These are phyloP conservation scores for Octodonta nipae DNA, from an alignment of 2,888 invertebrate species.

Conservation along the genomic window DNA sequence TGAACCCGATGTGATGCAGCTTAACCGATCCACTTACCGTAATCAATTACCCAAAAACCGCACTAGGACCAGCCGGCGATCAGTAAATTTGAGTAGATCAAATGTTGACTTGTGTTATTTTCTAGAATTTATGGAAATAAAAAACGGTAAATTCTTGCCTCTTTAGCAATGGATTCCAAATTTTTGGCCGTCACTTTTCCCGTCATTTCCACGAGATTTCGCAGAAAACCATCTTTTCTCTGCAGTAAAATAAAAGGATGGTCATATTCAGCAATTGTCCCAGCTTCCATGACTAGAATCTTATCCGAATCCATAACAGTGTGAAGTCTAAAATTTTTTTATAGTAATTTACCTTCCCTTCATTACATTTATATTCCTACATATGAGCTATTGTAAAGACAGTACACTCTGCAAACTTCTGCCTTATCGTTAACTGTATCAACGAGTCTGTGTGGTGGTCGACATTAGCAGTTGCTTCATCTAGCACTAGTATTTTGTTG, in stretches of 20 bases:
- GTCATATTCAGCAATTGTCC: constrained; percentile 61
- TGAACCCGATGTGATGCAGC: too few relatives aligned
- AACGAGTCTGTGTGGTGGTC: constrained; percentile 66
- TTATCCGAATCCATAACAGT: constrained; percentile 80
- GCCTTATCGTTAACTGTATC: constrained; percentile 65
- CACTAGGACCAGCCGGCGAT: too few relatives aligned
- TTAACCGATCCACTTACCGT: too few relatives aligned
- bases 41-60: too few relatives aligned
- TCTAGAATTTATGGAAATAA: too few relatives aligned
- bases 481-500: constrained; percentile 31
- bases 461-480: constrained; percentile 77
- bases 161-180: constrained; percentile 23
- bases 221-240: constrained; percentile 47
- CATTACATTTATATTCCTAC: too few relatives aligned
- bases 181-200: constrained; percentile 20
- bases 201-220: constrained; percentile 45
- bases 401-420: constrained; percentile 63
- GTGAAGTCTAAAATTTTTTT: constrained; percentile 39
- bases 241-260: constrained; percentile 57
- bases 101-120: too few relatives aligned
- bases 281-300: constrained; percentile 73
- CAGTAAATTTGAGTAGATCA: too few relatives aligned
- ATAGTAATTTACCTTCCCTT: too few relatives aligned
- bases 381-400: constrained; percentile 79
- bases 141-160: too few relatives aligned